Conservation (phyloP, 2,797 vertebrate species). For the Sphaeramia orbicularis region DNA sequence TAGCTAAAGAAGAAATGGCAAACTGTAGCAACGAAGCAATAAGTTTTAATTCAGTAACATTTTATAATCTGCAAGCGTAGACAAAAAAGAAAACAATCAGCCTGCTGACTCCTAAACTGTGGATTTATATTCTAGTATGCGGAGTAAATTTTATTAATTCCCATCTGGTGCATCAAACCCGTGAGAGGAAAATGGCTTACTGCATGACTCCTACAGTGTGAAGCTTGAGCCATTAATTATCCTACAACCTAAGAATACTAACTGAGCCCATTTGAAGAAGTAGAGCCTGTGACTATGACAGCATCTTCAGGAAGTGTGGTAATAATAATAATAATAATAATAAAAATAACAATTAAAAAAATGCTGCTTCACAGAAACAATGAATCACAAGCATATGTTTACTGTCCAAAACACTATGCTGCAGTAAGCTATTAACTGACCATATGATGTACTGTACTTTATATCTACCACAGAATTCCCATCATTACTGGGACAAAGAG, state of each 20-base stretch:
- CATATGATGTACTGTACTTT: neutral
- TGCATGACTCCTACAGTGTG: constrained; percentile 28
- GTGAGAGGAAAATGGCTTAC: constrained; percentile 19
- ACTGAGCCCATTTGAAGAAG: constrained; percentile 17
- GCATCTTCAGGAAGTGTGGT: constrained; percentile 24
- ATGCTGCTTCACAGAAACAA: neutral
- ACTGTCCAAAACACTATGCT: neutral
- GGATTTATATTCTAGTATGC: constrained; percentile 24
- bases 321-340: too few species aligned
- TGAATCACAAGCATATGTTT: constrained; percentile 8
- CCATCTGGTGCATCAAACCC: constrained; percentile 33
- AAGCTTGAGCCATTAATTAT: constrained; percentile 51
- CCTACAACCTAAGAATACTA: constrained; percentile 40
- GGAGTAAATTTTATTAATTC: constrained; percentile 28
- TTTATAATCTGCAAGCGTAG: constrained; percentile 20
- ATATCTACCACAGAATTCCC: neutral
- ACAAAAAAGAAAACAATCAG: constrained; percentile 32
- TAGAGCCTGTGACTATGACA: constrained; percentile 15
- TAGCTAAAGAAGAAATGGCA: constrained; percentile 44
- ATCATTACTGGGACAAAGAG: constrained; percentile 7
- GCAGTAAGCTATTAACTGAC: constrained; percentile 1
- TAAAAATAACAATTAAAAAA: neutral
- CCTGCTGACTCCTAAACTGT: constrained; percentile 15
- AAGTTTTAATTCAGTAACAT: constrained; percentile 42
- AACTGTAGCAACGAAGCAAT: constrained; percentile 34